Conservation (phyloP, 2,113 vertebrate genomes). For the Nerophis ophidion region DNA sequence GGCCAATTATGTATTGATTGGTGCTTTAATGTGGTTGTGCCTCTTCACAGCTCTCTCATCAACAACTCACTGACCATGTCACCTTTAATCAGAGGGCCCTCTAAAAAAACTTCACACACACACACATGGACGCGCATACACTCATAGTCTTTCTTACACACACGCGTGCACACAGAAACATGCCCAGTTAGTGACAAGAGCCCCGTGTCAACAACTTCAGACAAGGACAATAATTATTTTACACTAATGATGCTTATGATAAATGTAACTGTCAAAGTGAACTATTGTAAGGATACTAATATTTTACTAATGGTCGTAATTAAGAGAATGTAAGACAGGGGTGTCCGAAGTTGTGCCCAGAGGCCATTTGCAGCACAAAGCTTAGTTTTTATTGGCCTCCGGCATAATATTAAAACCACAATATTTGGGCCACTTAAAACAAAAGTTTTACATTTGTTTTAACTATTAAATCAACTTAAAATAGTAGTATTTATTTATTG, state of each 20-base stretch:
- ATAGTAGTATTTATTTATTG: no score
- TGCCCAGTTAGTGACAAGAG: constrained; percentile 43
- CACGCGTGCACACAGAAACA: constrained; percentile 15
- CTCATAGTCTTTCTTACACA: constrained; percentile 9
- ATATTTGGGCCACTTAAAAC: no score
- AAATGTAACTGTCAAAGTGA: constrained; percentile 51
- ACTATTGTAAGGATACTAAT: constrained; percentile 34
- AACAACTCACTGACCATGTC: constrained; percentile 71
- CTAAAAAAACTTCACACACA: constrained; percentile 6
- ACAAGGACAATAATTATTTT: constrained; percentile 68
- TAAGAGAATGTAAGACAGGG: constrained; percentile 15
- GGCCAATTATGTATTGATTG: constrained; percentile 88
- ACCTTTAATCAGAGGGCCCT: constrained; percentile 58
- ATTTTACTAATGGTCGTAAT: constrained; percentile 44
- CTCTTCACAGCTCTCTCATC: constrained; percentile 69
- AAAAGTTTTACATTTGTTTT: no score
- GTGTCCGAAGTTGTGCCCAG: no score
- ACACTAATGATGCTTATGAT: constrained; percentile 59
- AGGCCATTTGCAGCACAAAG: no score
- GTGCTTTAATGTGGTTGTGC: constrained; percentile 75
- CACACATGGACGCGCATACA: constrained; percentile 21
- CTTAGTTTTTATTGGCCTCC: no score
- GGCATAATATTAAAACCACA: no score
- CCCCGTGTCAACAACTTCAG: constrained; percentile 44
- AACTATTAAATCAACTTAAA: no score